These are phyloP conservation scores for Oreochromis grahami DNA, from an alignment of 2,797 vertebrate genomes.

Conservation along the genomic window DNA sequence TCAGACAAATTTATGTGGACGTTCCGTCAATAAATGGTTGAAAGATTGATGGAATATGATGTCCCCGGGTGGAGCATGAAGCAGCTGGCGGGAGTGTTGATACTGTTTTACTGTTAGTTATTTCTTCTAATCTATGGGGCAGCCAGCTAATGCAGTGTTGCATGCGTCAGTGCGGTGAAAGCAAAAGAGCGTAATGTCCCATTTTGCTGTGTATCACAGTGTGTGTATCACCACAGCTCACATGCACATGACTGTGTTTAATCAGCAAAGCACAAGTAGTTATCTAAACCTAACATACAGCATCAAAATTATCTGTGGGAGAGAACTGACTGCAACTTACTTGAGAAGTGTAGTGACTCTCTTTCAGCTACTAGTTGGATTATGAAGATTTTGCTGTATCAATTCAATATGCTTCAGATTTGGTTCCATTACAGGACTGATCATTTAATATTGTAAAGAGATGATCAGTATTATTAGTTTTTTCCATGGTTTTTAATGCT, in stretches of 20 bases:
- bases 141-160: conserved; percentile 51
- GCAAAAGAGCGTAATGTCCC: conserved; percentile 24
- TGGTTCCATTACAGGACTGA: not conserved
- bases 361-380: not conserved
- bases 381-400: not conserved
- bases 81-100: conserved; percentile 66
- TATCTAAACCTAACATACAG: not conserved
- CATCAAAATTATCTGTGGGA: not conserved
- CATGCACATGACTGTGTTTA: not conserved
- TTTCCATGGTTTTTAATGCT: not conserved
- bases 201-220: not conserved
- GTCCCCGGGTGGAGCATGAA: conserved; percentile 65
- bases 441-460: not conserved
- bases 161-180: conserved; percentile 39
- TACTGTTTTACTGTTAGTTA: conserved; percentile 70
- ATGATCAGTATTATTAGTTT: not conserved
- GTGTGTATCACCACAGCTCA: not conserved
- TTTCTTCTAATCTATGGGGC: conserved; percentile 52
- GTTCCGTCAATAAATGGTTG: conserved; percentile 75
- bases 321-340: not conserved
- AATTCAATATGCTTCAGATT: not conserved
- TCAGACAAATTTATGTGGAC: conserved; percentile 79
- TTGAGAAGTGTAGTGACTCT: not conserved
- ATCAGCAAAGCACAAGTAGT: not conserved
- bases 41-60: conserved; percentile 77